Conservation (phyloP, 1,140 invertebrate genomes). For the Holcopasites calliopsidis region DNA sequence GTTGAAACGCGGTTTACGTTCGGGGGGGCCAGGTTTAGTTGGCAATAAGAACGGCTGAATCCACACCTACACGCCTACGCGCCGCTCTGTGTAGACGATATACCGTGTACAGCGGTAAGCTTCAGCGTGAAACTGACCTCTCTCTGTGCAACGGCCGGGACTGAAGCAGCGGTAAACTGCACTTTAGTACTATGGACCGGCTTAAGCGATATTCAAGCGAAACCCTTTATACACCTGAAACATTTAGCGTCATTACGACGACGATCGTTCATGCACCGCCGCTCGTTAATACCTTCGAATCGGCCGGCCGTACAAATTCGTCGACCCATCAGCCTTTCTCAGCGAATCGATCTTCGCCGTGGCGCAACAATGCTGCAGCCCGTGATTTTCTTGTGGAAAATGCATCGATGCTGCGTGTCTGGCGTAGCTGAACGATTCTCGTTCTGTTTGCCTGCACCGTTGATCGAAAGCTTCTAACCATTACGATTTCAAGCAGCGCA, state of each 20-base stretch:
- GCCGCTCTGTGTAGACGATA: too few species aligned
- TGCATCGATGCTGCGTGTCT: too few species aligned
- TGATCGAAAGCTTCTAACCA: too few species aligned
- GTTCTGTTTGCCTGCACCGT: too few species aligned
- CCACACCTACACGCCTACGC: conserved; percentile 40
- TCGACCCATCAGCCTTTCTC: neutral
- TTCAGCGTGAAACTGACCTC: conserved; percentile 63
- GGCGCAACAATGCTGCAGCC: neutral
- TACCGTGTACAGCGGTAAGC: conserved; percentile 54
- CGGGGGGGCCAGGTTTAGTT: neutral
- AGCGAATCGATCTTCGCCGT: conserved; percentile 2
- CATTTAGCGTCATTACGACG: conserved; percentile 60
- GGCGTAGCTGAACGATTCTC: too few species aligned
- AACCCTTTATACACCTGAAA: conserved; percentile 60
- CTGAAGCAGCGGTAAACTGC: conserved; percentile 58
- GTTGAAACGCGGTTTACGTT: conserved; percentile 50
- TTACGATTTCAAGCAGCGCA: too few species aligned
- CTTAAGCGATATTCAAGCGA: conserved; percentile 65
- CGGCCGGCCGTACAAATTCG: neutral
- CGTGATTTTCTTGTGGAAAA: conserved; percentile 12
- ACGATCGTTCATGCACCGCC: conserved; percentile 35
- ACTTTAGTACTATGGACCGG: conserved; percentile 59
- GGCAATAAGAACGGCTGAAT: conserved; percentile 42
- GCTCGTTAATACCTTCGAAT: conserved; percentile 33
- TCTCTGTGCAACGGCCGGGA: conserved; percentile 44